Evolutionary conservation across 1,140 invertebrate species (phyloP).

Genomic region (Cheumatopsyche charites): DNA sequence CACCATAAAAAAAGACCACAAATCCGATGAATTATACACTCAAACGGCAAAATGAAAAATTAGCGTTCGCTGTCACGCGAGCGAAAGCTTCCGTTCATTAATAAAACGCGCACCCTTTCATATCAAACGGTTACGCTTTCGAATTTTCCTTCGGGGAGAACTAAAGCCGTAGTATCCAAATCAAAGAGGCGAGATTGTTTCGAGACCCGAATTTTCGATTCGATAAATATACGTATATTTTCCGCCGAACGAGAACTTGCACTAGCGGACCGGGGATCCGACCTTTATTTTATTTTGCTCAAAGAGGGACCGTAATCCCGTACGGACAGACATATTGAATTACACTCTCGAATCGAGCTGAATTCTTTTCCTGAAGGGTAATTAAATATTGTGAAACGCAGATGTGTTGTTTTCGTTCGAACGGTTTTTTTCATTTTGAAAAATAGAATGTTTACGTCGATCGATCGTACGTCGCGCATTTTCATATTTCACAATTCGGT

Average conservation of each 20-base stretch:
- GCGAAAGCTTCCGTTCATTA: slow-evolving; percentile 14
- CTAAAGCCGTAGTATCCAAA: background rate
- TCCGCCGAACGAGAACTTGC: background rate
- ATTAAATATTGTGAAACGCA: too few species aligned
- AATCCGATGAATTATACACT: background rate
- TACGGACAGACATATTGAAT: too few species aligned
- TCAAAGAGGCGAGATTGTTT: slow-evolving; percentile 1
- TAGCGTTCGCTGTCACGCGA: slow-evolving; percentile 14
- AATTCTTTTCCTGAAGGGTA: too few species aligned
- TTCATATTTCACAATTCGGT: slow-evolving; percentile 10
- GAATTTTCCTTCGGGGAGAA: slow-evolving; percentile 11
- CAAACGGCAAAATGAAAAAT: slow-evolving; percentile 24
- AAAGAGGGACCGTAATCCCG: too few species aligned
- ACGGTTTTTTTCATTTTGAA: too few species aligned
- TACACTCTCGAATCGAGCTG: too few species aligned
- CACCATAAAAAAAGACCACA: background rate
- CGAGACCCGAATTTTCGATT: background rate
- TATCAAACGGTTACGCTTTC: too few species aligned
- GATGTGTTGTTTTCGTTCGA: too few species aligned
- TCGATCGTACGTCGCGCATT: background rate
- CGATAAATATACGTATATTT: background rate
- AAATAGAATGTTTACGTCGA: too few species aligned
- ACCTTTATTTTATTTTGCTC: too few species aligned
- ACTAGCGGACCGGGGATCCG: too few species aligned
- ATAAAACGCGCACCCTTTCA: background rate